Base-by-base conservation (phyloP, 1,140 invertebrate genomes). In the Lanistes nyassanus region DNA sequence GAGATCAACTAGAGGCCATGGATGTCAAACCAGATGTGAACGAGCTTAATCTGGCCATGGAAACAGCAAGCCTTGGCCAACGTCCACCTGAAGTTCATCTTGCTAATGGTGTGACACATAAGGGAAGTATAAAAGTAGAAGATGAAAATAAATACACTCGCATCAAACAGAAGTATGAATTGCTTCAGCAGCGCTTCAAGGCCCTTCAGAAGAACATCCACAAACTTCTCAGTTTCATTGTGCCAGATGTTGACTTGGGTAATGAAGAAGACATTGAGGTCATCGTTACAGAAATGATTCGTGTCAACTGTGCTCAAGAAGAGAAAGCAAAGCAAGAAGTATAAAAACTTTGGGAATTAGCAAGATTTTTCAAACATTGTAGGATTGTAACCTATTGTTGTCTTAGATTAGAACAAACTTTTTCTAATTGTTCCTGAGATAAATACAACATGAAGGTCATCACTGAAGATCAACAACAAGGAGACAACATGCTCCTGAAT, bases 251-350 rank as follows among this genome's bases (percentile, higher is more conserved):
- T 19, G 81, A 85, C 58, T 60, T 85, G 23, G 82, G 81, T 4
- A 74, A 73, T 23, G 66, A 72, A 1, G 74, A 76, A 26, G 78
- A 80, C 66, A 81, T 85, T 60, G 83, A 83, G 60, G 66, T 78
- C 23, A 81, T 84, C 26, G 79, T 85, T 7, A 76, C 71, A 19
- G 83, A 83, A 31, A 83, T 85, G 84, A 85, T 85, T 42, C 60
- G 74, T 13, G 69, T 77, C 31, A 76, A 76, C 47, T 55, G 56
- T 26, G 76, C 65, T 16, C 36, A 21, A 2, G 26, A 47, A 4
- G 47, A 72, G 55, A 39, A 37, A 42, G 37, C 39, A 69, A 13
- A 69, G 26, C 26, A 19, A 6, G 7, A 0, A 51, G n/a, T 34
- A 16, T 47, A 13, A 16, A 47, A n/a, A n/a, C n/a, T n/a, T n/a